Base-by-base conservation (phyloP, 2,113 vertebrate species). In the Eclectus roratus region DNA sequence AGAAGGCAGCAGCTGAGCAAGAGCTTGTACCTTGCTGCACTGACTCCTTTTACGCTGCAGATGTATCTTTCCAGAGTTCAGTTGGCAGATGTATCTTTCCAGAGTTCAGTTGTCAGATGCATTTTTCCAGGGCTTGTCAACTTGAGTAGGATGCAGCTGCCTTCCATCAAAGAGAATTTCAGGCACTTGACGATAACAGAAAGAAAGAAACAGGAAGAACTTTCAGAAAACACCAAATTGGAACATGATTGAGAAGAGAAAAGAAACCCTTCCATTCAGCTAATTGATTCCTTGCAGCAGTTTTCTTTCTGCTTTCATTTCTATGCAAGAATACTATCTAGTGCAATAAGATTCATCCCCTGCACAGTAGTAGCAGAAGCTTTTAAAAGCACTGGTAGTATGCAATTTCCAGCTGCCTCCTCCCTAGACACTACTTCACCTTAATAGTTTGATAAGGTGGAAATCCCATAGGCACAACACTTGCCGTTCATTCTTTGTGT, bases 91-190 rank as follows among this genome's bases (percentile, higher is more conserved):
- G 31, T n/a, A n/a, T n/a, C 77, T 91, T 96, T 72, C 80, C 28
- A 47, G 65, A 55, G 31, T 5, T 33, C 49, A 6, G 43, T 78
- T 94, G 77, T 97, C 93, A 95, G 79, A 71, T 81, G 31, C 41
- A 44, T 74, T 80, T 96, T 96, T 93, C 49, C 66, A 52, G 15
- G 49, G 60, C 63, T 77, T 47, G 53, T 96, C 78, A 88, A 49
- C 73, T 77, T 80, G 33, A 69, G 41, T 49, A 90, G 63, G 50
- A 50, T 92, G 56, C 94, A 93, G 89, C 61, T 95, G 89, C 87
- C 93, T 68, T 84, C 81, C 65, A n/a, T 89, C 71, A 94, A 89
- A 97, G 81, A 89, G 85, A 74, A 90, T 96, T 96, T 84, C 47
- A 90, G 58, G 39, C 91, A 55, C 80, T 92, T 46, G 69, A 92